Percentiles rank a stretch among this genome's conserved stretches.
Evolutionary conservation across 2,113 vertebrate genomes (phyloP).

Genomic region (Gasterosteus aculeatus): DNA sequence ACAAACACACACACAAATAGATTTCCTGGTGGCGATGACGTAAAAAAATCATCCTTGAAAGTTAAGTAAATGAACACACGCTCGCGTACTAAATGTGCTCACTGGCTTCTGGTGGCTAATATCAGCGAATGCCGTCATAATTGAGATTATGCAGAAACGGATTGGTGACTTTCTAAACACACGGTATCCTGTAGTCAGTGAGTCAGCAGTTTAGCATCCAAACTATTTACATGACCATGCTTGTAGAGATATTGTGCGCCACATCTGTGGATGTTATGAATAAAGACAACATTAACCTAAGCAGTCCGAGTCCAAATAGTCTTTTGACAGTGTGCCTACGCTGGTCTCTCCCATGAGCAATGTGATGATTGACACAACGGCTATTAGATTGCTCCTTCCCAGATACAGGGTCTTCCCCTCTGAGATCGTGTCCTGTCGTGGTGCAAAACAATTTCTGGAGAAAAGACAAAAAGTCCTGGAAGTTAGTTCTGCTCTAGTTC

Average conservation of each 20-base stretch:
- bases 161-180: too few species aligned
- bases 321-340: not conserved
- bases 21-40: not conserved
- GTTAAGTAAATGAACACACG: not conserved
- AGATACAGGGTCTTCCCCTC: too few species aligned
- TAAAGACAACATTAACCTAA: not conserved
- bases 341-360: not conserved
- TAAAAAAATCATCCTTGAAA: not conserved
- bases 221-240: not conserved
- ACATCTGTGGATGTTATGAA: not conserved
- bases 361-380: not conserved
- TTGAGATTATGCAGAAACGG: too few species aligned
- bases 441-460: too few species aligned
- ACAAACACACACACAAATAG: not conserved
- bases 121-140: too few species aligned
- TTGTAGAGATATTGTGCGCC: too few species aligned
- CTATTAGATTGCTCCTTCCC: not conserved
- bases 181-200: not conserved
- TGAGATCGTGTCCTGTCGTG: not conserved
- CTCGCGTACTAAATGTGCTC: not conserved
- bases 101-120: too few species aligned
- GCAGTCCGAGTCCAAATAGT: not conserved
- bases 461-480: too few species aligned
- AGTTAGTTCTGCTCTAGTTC: too few species aligned
- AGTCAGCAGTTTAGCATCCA: not conserved